phyloP scores from a whole-genome alignment of 2,113 vertebrate species.

The Tupaia chinensis region DNA sequence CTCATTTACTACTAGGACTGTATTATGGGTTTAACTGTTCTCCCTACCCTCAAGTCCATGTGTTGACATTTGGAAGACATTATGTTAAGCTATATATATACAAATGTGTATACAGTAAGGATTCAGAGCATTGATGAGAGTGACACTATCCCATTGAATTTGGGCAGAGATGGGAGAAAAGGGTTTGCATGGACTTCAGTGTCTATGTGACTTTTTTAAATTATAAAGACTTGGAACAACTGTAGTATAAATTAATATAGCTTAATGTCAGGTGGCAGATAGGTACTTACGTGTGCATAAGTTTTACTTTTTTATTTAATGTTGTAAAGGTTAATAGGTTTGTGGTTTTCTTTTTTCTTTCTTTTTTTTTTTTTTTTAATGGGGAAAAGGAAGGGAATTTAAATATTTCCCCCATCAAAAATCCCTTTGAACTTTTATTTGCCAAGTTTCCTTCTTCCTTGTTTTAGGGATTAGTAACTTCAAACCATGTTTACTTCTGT shows the following conservation, averaged over 20 bases:
- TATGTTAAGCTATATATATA: not conserved
- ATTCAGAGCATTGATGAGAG: not conserved
- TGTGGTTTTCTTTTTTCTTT: not conserved
- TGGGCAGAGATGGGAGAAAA: not conserved
- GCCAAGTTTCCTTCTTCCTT: slow-evolving; percentile 77
- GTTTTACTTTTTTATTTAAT: not conserved
- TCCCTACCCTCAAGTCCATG: not conserved
- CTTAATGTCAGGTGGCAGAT: not conserved
- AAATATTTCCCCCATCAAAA: slow-evolving; percentile 56
- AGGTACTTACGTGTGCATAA: not conserved
- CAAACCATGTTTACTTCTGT: slow-evolving; percentile 67
- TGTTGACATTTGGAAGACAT: not conserved
- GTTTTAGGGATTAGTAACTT: slow-evolving; percentile 58
- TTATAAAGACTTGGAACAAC: not conserved
- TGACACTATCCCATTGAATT: not conserved
- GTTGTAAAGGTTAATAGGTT: not conserved
- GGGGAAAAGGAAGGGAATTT: slow-evolving; percentile 57
- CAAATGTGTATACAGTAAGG: not conserved
- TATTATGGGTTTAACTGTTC: not conserved
- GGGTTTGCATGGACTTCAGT: not conserved
- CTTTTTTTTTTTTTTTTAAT: no score
- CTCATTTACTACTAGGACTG: not conserved
- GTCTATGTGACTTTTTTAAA: not conserved
- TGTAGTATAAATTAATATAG: not conserved
- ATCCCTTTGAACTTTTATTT: slow-evolving; percentile 54